Conservation (phyloP, 2,797 vertebrate genomes). For the Hapalemur alaotrensis region DNA sequence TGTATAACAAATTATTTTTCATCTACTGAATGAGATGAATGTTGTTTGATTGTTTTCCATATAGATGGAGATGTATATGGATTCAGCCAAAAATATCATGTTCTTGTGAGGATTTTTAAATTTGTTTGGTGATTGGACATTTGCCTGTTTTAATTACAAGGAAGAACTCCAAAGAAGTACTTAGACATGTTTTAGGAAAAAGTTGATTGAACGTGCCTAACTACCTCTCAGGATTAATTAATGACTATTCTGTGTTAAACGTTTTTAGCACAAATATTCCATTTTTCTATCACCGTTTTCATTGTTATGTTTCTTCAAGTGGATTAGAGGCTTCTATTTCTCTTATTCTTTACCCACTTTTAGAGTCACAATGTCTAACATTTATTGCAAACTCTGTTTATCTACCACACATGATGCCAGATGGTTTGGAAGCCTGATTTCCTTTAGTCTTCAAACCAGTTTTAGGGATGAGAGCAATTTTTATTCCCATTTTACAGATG, state of each 20-base stretch:
- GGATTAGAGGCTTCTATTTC: not conserved
- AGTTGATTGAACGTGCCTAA: not conserved
- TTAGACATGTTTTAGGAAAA: not conserved
- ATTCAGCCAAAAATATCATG: not conserved
- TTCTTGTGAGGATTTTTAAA: not conserved
- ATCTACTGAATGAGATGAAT: not conserved
- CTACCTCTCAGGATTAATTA: not conserved
- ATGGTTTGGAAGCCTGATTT: not conserved
- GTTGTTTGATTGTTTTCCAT: not conserved
- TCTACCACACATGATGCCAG: not conserved
- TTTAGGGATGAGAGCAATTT: not conserved
- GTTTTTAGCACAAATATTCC: not conserved
- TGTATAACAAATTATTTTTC: not conserved
- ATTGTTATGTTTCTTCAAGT: not conserved
- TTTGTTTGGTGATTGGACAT: not conserved
- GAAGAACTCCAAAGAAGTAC: not conserved
- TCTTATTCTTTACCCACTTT: not conserved
- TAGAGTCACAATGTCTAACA: not conserved
- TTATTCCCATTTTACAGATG: not conserved
- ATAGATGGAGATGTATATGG: not conserved
- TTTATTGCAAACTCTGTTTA: not conserved
- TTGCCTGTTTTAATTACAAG: slow-evolving; percentile 1
- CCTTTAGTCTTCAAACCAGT: not conserved
- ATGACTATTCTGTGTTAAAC: not conserved
- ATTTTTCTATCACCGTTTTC: not conserved